Evolutionary conservation across 1,140 invertebrate genomes (phyloP), one percentile per base, ranked within the genome.

Genomic region (Odontomachus brunneus): DNA sequence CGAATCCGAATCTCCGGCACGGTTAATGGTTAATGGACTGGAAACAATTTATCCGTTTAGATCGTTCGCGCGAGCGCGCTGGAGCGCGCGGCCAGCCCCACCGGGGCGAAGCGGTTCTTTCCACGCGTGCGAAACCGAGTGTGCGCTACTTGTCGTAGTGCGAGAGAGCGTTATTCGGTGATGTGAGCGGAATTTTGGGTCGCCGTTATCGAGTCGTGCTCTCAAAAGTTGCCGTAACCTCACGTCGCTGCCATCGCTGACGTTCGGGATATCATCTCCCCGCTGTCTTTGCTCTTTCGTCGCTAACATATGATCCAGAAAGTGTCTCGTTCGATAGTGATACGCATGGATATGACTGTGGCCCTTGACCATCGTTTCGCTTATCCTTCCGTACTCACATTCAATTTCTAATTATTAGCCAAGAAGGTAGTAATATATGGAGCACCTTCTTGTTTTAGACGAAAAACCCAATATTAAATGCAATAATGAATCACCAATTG

Each of bases 11-110:
- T 86, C 81, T 73, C 66, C 71, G 53, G 44, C 81, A 72, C 71
- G 86, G 81, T 91, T 91, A 92, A 92, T 88, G 89, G 80, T 91
- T 91, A 93, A 93, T 92, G 91, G 91, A 88, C 88, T 88, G 88
- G 92, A 93, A 93, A 91, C 89, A 90, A 91, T 93, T 92, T 91
- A 92, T 91, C 80, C 86, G 86, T 71, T 86, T 84, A 86, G 59
- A 29, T 86, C 53, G 38, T 0, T 44, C 38, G 38, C 38, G 24
- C 63, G 29, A 14, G 33, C n/a, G n/a, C n/a, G n/a, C n/a, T n/a
- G n/a, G n/a, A 51, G 71, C 53, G 33, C 44, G 19, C 59, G 11
- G 24, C 44, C 19, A 62, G 38, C 44, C 74, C 53, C 5, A 48
- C n/a, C 67, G 69, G 44, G 26, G 29, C 63, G 49, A 51, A 60